Evolutionary conservation across 2,113 vertebrate species (phyloP), one percentile per base, ranked within the genome.

Genomic region (Amia ocellicauda): DNA sequence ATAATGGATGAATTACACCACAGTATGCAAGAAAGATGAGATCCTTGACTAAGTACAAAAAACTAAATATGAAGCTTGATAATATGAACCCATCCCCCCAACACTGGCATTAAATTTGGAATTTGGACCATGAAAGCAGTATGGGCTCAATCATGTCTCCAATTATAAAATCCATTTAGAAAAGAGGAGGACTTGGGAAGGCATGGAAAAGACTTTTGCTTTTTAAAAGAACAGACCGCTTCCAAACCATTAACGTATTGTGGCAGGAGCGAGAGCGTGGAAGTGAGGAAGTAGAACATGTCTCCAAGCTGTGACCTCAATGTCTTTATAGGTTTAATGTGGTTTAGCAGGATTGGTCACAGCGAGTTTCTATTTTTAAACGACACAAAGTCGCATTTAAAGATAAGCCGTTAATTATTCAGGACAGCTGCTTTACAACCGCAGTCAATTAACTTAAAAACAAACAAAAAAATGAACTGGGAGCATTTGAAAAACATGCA

Each of bases 341-440:
- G 66, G 73, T 54, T 71, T 77, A 72, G 74, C 28, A 62, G 50
- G 13, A 52, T 73, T 74, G 63, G 74, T 72, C 56, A 70, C 67
- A 75, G 49, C 64, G 40, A 16, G 62, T 52, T 74, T 74, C 71
- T 80, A 70, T 75, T 80, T 86, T 76, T 78, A 68, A 57, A 7
- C 5, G 69, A 57, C 29, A 66, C 76, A 71, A 70, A 76, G 58
- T 2, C 66, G 58, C 72, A 56, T 57, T 72, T 65, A 80, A 65
- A 76, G 80, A 70, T 60, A 75, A 79, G 64, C 61, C 64, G 49
- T 79, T 80, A 70, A 80, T 82, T 70, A 78, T 70, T 26, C 58
- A 64, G 52, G 69, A 69, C 55, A 20, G 49, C 43, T 70, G 71
- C 64, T 73, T 77, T 73, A 83, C 74, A 65, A 83, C 79, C 53